phyloP scores from a whole-genome alignment of 2,797 vertebrate genomes.

The Zonotrichia albicollis region DNA sequence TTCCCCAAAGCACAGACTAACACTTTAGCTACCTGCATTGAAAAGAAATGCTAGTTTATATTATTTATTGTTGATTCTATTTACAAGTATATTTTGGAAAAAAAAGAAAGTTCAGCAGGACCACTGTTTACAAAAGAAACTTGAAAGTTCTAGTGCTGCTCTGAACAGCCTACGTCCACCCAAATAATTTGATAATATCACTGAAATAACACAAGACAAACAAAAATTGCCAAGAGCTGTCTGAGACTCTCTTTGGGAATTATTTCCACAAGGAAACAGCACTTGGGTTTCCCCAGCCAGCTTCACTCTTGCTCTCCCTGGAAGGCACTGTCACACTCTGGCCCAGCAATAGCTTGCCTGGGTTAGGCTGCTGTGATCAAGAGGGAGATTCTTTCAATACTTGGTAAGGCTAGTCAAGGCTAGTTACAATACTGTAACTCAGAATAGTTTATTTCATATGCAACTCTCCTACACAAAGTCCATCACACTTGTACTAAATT shows the following conservation, averaged over 20 bases:
- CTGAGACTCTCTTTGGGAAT: neutral
- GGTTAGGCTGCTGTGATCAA: neutral
- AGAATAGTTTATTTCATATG: neutral
- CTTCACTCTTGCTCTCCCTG: neutral
- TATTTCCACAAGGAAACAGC: neutral
- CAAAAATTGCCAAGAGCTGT: neutral
- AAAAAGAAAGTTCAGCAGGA: neutral
- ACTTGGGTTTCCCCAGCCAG: fast-evolving
- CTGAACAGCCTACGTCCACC: neutral
- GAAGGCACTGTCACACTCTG: neutral
- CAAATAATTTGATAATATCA: neutral
- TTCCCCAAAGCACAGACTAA: neutral
- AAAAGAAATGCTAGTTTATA: neutral
- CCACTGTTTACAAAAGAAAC: neutral
- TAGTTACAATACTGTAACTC: neutral
- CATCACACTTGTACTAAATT: neutral
- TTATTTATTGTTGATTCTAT: neutral
- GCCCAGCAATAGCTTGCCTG: neutral
- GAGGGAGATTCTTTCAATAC: neutral
- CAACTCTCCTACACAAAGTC: neutral
- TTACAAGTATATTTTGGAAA: neutral
- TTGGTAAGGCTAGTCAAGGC: neutral
- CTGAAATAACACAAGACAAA: neutral
- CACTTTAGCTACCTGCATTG: neutral
- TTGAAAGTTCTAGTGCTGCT: neutral